Evolutionary conservation across 2,888 invertebrate genomes (phyloP), one percentile per base, ranked within the genome.

Genomic region (Masnerella sp.): DNA sequence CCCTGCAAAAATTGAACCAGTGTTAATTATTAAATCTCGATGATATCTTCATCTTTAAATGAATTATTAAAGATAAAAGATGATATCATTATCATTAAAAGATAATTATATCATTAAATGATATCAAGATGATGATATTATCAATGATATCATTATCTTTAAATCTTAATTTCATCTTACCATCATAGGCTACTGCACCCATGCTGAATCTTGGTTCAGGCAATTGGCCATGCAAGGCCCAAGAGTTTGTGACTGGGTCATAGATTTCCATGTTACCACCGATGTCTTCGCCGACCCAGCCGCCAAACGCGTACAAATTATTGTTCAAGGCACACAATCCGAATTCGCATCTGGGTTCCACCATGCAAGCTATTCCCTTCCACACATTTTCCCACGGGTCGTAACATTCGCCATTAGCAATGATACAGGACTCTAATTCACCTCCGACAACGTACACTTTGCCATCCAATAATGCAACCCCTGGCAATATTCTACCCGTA

Each of bases 211-310:
- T 90, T 0, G 95, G 94, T 80, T 95, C 94, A 0, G 94, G 94
- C 89, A 97, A 91, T 82, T 92, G 91, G 0, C 94, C 96, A 61
- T 92, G 91, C 42, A 93, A 88, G 22, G 90, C 90, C 97, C 97
- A 97, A 74, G 91, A 90, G 85, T 96, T 92, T 25, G 90, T 89
- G 62, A 92, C 89, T 0, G 96, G 94, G 86, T 96, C 94, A 85
- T 95, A 97, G 79, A 93, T 91, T 86, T 97, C 97, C 75, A 97
- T 94, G 0, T 94, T 93, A 17, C 94, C 93, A 1, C 96, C 96
- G 85, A 97, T 95, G 84, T 96, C 96, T 72, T 94, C 94, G 0
- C 96, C 97, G 25, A 97, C 93, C 96, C 97, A 97, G 2, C 97
- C 97, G 38, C 97, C 97, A 51, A 62, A 58, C 12, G 68, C 68